Conservation (phyloP, 2,113 vertebrate genomes). For the Synchiropus splendidus region DNA sequence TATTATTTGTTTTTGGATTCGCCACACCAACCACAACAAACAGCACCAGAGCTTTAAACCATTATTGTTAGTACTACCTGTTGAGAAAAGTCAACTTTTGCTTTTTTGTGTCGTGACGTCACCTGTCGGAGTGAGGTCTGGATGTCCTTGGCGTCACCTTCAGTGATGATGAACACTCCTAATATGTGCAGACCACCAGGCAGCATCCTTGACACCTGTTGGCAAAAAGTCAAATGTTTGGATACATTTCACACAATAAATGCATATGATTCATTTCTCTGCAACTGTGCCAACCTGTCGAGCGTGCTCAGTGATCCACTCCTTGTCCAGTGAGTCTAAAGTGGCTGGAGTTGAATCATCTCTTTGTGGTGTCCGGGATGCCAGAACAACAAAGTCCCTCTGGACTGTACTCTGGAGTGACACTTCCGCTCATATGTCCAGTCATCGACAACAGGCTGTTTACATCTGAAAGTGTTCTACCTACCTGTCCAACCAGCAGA, state of each 20-base stretch:
- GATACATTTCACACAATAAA: not conserved
- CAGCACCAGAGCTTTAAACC: no score
- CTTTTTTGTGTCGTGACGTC: slow-evolving; percentile 15
- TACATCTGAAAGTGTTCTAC: not conserved
- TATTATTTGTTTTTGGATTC: no score
- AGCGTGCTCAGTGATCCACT: slow-evolving; percentile 81
- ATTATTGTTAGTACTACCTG: no score
- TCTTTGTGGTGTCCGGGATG: slow-evolving; percentile 73
- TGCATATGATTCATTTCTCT: not conserved
- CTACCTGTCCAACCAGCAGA: slow-evolving; percentile 86
- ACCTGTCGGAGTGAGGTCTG: slow-evolving; percentile 75
- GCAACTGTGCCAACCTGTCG: slow-evolving; percentile 68
- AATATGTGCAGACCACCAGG: slow-evolving; percentile 81
- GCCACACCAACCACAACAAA: no score
- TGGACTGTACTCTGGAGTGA: slow-evolving; percentile 72
- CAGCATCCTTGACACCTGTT: slow-evolving; percentile 86
- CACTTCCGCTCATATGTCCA: no score
- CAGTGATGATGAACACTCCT: slow-evolving; percentile 78
- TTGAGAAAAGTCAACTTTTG: no score
- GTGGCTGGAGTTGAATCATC: slow-evolving; percentile 41
- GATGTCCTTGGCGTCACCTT: slow-evolving; percentile 74
- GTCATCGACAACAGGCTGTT: not conserved
- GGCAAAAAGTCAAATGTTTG: not conserved
- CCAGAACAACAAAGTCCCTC: slow-evolving; percentile 79
- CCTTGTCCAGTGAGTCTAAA: slow-evolving; percentile 42